Evolutionary conservation across 2,113 vertebrate species (phyloP), one percentile per base, ranked within the genome.

Genomic region (Leptobrachium leishanense): DNA sequence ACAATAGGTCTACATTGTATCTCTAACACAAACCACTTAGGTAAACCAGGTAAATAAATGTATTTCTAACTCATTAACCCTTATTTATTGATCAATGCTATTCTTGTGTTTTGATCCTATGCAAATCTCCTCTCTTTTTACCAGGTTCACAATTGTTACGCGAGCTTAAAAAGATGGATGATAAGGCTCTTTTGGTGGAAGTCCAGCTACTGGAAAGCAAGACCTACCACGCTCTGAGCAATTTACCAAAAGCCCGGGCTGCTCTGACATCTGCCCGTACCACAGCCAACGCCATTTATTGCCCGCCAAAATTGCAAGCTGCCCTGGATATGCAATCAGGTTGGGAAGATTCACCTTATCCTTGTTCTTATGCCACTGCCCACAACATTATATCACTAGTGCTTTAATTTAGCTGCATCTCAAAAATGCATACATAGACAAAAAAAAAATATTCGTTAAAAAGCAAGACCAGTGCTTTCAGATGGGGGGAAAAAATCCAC

Each of bases 311-410:
- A 86, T 93, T 99, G 83, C 98, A 99, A 84, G 98, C 98, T 41
- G 96, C 98, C 0, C 90, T 99, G 87, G 98, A 99, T 90, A 99
- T 99, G 98, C 97, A 98, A 90, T 99, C 98, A 93, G 98, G 98
- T 96, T 89, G 87, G 74, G 20, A 31, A 31, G 20, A 31, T 31
- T 31, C 20, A 31, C 20, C 20, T 31, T 31, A 31, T 31, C 20
- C 20, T 31, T 31, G 20, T 31, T 31, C 20, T 31, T 31, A 31
- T 31, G 20, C 20, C 20, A 31, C 20, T 31, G 20, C 20, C 20
- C 55, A 13, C 10, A 13, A 59, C 55, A 59, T 11, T 12, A 15
- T 59, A 54, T 31, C 20, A 31, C 20, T 2, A 62, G 12, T 59
- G 15, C 20, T 31, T 31, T 31, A 31, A 31, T 31, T 31, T 31